phyloP scores from a whole-genome alignment of 1,140 invertebrate genomes.

The Dendrolimus punctatus region DNA sequence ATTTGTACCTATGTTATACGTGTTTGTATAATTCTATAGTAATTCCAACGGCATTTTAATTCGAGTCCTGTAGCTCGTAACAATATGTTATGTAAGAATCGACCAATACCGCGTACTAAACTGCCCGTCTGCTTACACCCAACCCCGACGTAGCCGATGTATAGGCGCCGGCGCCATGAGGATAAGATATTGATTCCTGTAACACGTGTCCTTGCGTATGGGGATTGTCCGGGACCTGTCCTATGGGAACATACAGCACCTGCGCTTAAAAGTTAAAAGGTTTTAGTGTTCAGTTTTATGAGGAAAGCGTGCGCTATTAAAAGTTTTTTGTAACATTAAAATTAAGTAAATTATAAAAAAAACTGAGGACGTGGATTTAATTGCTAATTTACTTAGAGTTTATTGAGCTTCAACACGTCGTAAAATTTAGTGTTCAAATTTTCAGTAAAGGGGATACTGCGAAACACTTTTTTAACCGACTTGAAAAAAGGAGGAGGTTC shows the following conservation, averaged over 20 bases:
- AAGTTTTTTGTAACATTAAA: conserved; percentile 11
- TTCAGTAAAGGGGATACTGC: too few relatives aligned
- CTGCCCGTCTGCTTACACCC: conserved; percentile 19
- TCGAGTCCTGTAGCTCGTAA: too few relatives aligned
- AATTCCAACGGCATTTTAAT: too few relatives aligned
- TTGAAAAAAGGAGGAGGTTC: too few relatives aligned
- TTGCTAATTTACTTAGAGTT: too few relatives aligned
- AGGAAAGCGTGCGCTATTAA: conserved; percentile 33
- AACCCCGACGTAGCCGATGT: conserved; percentile 25
- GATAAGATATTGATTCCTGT: conserved; percentile 43
- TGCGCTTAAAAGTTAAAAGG: conserved; percentile 44
- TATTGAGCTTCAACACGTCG: neutral
- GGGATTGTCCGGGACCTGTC: conserved; percentile 31
- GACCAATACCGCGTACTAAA: too few relatives aligned
- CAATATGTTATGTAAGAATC: too few relatives aligned
- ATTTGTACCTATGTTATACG: too few relatives aligned
- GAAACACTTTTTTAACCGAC: neutral
- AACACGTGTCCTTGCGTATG: conserved; percentile 41
- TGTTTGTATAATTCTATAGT: too few relatives aligned
- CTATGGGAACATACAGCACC: conserved; percentile 43
- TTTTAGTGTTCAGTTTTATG: conserved; percentile 29
- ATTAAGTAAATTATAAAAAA: neutral
- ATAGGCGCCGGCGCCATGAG: conserved; percentile 50
- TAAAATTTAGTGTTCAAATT: neutral
- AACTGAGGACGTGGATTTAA: too few relatives aligned